phyloP scores from a whole-genome alignment of 2,888 invertebrate genomes.

The Apocheima hispidaria region DNA sequence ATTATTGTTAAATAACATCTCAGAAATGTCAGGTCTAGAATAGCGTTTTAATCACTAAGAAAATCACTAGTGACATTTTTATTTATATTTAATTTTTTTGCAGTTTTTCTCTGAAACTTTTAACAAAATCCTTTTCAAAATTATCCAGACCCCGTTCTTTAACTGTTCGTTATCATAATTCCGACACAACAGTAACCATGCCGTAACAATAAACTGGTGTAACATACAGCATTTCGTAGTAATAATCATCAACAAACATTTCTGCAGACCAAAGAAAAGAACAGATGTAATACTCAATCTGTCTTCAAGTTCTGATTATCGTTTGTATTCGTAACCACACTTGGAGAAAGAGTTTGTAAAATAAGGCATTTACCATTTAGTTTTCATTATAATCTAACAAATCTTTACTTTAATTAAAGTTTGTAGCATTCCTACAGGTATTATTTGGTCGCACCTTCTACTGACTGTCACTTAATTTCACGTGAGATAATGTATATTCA shows the following conservation, averaged over 20 bases:
- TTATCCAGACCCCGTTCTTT: not conserved
- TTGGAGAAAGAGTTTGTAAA: not conserved
- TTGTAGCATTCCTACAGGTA: too few species aligned
- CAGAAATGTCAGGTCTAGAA: too few species aligned
- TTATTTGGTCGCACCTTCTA: too few species aligned
- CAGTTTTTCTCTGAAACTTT: too few species aligned
- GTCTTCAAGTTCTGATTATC: not conserved
- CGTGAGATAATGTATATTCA: too few species aligned
- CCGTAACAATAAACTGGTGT: slow-evolving; percentile 22
- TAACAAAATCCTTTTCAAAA: not conserved
- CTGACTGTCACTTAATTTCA: too few species aligned
- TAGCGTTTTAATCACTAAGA: too few species aligned
- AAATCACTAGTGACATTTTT: too few species aligned
- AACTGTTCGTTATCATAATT: slow-evolving; percentile 1
- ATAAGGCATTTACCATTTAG: not conserved
- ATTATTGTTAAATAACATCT: too few species aligned
- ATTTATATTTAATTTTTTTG: too few species aligned
- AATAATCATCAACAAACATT: slow-evolving; percentile 15
- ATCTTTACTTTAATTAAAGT: too few species aligned
- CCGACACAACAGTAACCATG: slow-evolving; percentile 4
- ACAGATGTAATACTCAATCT: slow-evolving; percentile 2
- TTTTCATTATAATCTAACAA: too few species aligned
- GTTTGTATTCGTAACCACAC: not conserved
- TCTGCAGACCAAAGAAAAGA: not conserved
- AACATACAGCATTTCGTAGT: slow-evolving; percentile 5